These are phyloP conservation scores for Acanthococcus lagerstroemiae DNA, from an alignment of 2,888 invertebrate genomes.

Conservation along the genomic window DNA sequence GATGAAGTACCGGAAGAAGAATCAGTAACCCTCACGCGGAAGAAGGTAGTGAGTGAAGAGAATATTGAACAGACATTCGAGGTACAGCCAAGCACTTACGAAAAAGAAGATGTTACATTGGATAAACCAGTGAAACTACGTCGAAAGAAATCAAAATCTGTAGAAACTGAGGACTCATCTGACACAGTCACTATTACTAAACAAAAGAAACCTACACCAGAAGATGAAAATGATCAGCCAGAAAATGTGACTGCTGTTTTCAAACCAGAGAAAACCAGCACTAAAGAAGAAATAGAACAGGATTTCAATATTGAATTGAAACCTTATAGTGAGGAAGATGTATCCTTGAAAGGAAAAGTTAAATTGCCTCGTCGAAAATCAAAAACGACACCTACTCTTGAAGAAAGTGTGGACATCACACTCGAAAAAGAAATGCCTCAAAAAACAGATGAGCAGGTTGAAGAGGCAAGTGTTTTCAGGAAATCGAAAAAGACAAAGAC, in stretches of 20 bases:
- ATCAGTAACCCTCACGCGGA: neutral
- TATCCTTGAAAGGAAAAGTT: slow-evolving; percentile 74
- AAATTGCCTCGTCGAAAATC: slow-evolving; percentile 45
- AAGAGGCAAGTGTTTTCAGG: slow-evolving; percentile 36
- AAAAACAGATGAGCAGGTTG: slow-evolving; percentile 41
- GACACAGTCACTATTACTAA: neutral
- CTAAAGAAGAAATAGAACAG: slow-evolving; percentile 78
- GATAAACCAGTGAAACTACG: neutral
- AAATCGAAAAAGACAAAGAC: slow-evolving; percentile 56
- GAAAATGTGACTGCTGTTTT: slow-evolving; percentile 38
- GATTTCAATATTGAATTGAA: slow-evolving; percentile 78
- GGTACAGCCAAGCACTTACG: neutral
- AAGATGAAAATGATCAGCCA: slow-evolving; percentile 39
- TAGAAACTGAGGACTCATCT: neutral
- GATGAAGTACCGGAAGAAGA: slow-evolving; percentile 44
- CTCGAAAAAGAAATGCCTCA: too few species aligned
- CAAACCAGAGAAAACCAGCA: slow-evolving; percentile 54
- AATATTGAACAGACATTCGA: neutral
- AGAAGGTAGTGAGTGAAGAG: neutral
- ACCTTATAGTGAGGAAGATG: slow-evolving; percentile 78
- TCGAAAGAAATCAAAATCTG: neutral
- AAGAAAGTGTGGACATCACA: neutral
- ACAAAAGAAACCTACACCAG: neutral
- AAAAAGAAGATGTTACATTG: neutral
- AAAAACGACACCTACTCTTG: neutral